phyloP scores from a whole-genome alignment of 2,113 vertebrate species.

The Anhinga anhinga region DNA sequence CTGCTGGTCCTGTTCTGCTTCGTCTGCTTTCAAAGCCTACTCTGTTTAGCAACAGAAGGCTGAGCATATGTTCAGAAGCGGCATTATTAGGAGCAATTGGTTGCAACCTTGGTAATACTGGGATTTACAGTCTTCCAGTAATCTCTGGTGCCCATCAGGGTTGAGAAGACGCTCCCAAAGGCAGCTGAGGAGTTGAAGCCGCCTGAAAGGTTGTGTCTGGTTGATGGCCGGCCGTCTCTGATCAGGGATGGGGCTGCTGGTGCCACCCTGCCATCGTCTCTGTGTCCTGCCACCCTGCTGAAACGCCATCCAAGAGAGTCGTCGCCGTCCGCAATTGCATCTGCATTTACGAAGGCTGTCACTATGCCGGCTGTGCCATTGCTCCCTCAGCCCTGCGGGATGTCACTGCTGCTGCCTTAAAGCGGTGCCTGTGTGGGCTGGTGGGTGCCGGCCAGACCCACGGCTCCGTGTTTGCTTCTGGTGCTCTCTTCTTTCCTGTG shows the following conservation, averaged over 20 bases:
- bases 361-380: accelerated
- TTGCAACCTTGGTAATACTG: not conserved
- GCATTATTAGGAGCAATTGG: not conserved
- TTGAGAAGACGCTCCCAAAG: not conserved
- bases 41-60: not conserved
- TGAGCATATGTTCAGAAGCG: not conserved
- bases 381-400: not conserved
- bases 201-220: not conserved
- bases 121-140: not conserved
- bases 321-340: accelerated
- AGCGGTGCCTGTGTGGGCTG: not conserved
- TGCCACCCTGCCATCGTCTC: no score
- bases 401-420: not conserved
- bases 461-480: not conserved
- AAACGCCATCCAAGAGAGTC: not conserved
- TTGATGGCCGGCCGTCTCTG: accelerated
- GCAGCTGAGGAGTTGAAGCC: not conserved
- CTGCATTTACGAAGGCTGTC: not conserved
- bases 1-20: not conserved
- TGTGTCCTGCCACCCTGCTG: not conserved
- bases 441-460: no score
- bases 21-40: not conserved
- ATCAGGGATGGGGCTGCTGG: not conserved
- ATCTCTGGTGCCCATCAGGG: not conserved
- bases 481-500: not conserved